These are phyloP conservation scores for Saimiri boliviensis DNA, from an alignment of 2,113 vertebrate genomes.

Conservation along the genomic window DNA sequence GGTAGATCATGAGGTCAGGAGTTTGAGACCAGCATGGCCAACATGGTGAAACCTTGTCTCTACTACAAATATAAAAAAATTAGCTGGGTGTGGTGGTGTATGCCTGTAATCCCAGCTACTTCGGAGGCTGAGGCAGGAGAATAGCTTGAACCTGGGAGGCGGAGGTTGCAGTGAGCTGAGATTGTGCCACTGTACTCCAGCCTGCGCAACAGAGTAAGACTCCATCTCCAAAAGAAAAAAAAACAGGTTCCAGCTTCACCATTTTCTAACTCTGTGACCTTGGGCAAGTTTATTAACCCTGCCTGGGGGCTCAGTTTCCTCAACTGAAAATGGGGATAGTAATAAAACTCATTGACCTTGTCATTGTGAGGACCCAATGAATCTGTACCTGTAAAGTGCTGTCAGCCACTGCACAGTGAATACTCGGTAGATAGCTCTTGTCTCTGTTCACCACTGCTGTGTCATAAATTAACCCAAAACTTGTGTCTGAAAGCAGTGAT, in stretches of 20 bases:
- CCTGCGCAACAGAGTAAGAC: no score
- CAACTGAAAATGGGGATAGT: neutral
- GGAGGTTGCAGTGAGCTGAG: no score
- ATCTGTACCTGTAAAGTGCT: neutral
- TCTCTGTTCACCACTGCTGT: neutral
- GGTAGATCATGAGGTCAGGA: no score
- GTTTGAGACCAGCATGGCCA: no score
- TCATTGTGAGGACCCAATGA: neutral
- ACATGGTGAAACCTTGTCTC: no score
- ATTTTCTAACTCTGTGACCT: neutral
- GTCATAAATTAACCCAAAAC: neutral
- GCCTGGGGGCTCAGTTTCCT: neutral
- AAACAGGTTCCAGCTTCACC: neutral
- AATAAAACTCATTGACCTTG: neutral
- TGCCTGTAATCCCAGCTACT: no score
- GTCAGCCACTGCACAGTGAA: fast-evolving
- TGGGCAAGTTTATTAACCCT: neutral
- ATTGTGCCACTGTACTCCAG: no score
- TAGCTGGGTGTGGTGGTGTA: no score
- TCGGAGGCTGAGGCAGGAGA: no score
- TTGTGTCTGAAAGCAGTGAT: neutral
- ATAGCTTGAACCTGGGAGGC: no score
- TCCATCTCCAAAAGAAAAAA: no score
- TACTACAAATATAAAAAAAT: no score
- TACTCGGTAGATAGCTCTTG: neutral